Base-by-base conservation (phyloP, 2,797 vertebrate genomes). In the Danionella dracula region DNA sequence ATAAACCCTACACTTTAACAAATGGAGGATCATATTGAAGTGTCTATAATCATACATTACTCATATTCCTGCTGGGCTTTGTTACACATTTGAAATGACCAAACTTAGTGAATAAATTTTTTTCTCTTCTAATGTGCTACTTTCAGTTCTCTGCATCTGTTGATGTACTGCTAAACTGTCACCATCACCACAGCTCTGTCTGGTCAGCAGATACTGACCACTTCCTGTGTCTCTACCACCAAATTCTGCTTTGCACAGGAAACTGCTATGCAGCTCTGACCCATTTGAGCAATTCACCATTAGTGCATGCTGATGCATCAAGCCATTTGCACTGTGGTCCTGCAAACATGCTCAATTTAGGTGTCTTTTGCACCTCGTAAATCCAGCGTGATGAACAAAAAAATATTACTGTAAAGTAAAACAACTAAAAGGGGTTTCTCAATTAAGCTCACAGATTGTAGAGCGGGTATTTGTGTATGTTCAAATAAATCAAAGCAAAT, bases 181-280 rank as follows among this genome's bases (percentile, higher is more conserved):
- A 79, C 78, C 82, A 80, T 80, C 78, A 66, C 78, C 80, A 78
- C 76, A 72, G 68, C 71, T 55, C 66, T 53, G 53, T 76, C 66
- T 68, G 74, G 77, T 79, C 71, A 79, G 65, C 67, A 78, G 79
- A 76, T 35, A 73, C 79, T 88, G 87, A 86, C 88, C 88, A 89
- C 90, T 90, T 91, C 89, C 88, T 88, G 79, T 75, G 76, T 41
- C 55, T 60, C 55, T 66, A 60, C 55, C 64, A 66, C 57, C 31
- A 38, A 55, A 20, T 35, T 17, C 69, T 74, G 63, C 66, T 64
- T 74, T 58, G 68, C 68, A 70, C 66, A 72, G 68, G 68, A 76
- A 69, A 59, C 58, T 34, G 44, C 10, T 10, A 63, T 38, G 27
- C 50, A 48, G 73, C 76, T 53, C 34, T 53, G 57, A 68, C 51